These are phyloP conservation scores for Pheosia tremula DNA, from an alignment of 2,888 invertebrate species.

Conservation along the genomic window DNA sequence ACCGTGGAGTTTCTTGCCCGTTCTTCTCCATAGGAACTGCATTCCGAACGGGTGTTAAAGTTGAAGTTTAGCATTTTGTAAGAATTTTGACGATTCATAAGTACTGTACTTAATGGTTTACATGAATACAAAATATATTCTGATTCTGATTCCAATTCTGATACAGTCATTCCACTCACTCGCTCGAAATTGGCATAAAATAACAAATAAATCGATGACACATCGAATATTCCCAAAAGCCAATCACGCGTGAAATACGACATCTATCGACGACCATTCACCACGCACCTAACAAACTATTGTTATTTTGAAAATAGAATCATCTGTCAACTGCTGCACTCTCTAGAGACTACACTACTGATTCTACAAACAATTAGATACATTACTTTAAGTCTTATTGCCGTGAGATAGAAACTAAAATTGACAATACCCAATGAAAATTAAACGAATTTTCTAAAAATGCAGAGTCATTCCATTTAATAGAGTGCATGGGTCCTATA, in stretches of 20 bases:
- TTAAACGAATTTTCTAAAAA: slow-evolving; percentile 20
- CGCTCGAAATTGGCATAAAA: background rate
- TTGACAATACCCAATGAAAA: background rate
- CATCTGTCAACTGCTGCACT: slow-evolving; percentile 42
- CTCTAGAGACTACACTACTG: slow-evolving; percentile 19
- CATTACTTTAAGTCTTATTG: background rate
- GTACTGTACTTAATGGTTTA: too few relatives aligned
- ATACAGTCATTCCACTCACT: background rate
- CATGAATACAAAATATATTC: too few relatives aligned
- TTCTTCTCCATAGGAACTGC: too few relatives aligned
- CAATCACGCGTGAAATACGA: slow-evolving; percentile 31
- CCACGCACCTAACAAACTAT: slow-evolving; percentile 34
- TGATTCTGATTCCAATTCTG: too few relatives aligned
- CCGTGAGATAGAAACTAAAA: slow-evolving; percentile 20
- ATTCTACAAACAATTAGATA: slow-evolving; percentile 5
- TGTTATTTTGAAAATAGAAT: slow-evolving; percentile 19
- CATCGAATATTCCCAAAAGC: slow-evolving; percentile 8
- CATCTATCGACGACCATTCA: slow-evolving; percentile 27
- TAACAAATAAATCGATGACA: slow-evolving; percentile 6
- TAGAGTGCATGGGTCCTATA: slow-evolving; percentile 29
- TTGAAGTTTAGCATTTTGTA: too few relatives aligned
- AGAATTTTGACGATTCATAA: too few relatives aligned
- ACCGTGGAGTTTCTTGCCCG: too few relatives aligned
- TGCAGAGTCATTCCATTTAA: slow-evolving; percentile 49
- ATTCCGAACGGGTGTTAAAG: too few relatives aligned